Evolutionary conservation across 2,113 vertebrate species (phyloP).

Genomic region (Oncorhynchus clarkii): DNA sequence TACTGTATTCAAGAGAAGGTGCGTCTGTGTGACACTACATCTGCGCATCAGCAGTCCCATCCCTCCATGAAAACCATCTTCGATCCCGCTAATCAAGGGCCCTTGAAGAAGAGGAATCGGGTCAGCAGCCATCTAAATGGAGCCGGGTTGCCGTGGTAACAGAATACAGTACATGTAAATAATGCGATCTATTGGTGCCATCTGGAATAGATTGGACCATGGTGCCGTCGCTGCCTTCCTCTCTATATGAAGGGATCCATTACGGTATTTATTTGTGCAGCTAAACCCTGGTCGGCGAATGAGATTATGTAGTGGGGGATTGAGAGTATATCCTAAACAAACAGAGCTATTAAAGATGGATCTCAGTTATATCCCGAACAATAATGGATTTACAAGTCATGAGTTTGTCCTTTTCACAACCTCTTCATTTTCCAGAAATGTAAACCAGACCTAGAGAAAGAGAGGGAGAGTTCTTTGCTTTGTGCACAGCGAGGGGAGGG

Average conservation of each 20-base stretch:
- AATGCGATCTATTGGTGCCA: slow-evolving; percentile 88
- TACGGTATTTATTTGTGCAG: slow-evolving; percentile 88
- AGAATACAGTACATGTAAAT: slow-evolving; percentile 84
- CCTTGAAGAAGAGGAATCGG: slow-evolving; percentile 31
- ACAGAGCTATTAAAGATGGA: slow-evolving; percentile 61
- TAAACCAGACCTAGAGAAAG: slow-evolving; percentile 64
- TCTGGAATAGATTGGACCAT: slow-evolving; percentile 88
- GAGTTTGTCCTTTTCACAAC: slow-evolving; percentile 47
- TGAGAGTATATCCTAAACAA: slow-evolving; percentile 65
- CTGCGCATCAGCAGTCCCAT: slow-evolving; percentile 55
- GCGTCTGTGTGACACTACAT: slow-evolving; percentile 61
- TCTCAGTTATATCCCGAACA: slow-evolving; percentile 63
- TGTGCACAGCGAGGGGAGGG: slow-evolving; percentile 35
- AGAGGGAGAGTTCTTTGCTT: slow-evolving; percentile 29
- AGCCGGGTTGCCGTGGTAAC: slow-evolving; percentile 80
- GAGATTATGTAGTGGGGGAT: slow-evolving; percentile 67
- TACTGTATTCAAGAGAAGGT: slow-evolving; percentile 33
- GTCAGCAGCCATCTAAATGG: slow-evolving; percentile 44
- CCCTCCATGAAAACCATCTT: slow-evolving; percentile 48
- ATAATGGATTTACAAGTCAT: slow-evolving; percentile 73
- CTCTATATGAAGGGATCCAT: slow-evolving; percentile 67
- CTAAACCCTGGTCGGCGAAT: slow-evolving; percentile 69
- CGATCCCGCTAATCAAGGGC: slow-evolving; percentile 60
- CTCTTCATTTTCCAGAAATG: slow-evolving; percentile 71
- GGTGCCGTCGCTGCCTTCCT: slow-evolving; percentile 70